phyloP scores from a whole-genome alignment of 2,888 invertebrate species.

The Polymixis lichenea region DNA sequence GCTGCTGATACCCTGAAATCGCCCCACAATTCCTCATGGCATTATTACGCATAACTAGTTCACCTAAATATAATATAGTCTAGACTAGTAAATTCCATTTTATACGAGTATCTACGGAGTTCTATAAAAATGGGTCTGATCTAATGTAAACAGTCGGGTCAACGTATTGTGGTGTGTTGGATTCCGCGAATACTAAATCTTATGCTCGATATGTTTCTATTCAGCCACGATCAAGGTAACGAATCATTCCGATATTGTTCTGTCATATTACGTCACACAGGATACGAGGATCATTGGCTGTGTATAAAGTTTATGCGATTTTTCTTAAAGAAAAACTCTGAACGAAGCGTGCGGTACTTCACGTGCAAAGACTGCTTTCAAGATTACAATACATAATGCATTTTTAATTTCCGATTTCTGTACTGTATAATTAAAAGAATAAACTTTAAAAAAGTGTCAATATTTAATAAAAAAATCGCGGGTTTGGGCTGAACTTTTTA shows the following conservation, averaged over 20 bases:
- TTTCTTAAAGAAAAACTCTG: slow-evolving; percentile 16
- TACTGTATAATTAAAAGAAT: neutral
- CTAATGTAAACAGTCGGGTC: slow-evolving; percentile 83
- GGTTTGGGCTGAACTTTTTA: neutral
- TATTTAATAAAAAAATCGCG: too few species aligned
- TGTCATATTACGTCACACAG: slow-evolving; percentile 52
- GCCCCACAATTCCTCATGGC: slow-evolving; percentile 23
- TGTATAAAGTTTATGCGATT: slow-evolving; percentile 22
- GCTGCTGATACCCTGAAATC: slow-evolving; percentile 1
- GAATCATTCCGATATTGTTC: slow-evolving; percentile 47
- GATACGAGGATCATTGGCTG: slow-evolving; percentile 22
- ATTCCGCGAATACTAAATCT: slow-evolving; percentile 77
- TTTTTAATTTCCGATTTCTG: neutral
- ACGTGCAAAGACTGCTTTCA: neutral
- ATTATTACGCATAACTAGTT: slow-evolving; percentile 61
- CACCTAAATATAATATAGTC: slow-evolving; percentile 59
- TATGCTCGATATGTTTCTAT: slow-evolving; percentile 66
- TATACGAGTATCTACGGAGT: slow-evolving; percentile 52
- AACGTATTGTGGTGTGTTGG: slow-evolving; percentile 77
- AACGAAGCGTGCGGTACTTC: neutral
- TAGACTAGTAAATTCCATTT: slow-evolving; percentile 63
- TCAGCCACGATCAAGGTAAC: slow-evolving; percentile 64
- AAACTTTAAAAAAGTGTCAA: neutral
- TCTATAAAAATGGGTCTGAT: slow-evolving; percentile 70
- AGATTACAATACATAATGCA: neutral